phyloP scores from a whole-genome alignment of 2,797 vertebrate species.

The Propithecus perrieri region DNA sequence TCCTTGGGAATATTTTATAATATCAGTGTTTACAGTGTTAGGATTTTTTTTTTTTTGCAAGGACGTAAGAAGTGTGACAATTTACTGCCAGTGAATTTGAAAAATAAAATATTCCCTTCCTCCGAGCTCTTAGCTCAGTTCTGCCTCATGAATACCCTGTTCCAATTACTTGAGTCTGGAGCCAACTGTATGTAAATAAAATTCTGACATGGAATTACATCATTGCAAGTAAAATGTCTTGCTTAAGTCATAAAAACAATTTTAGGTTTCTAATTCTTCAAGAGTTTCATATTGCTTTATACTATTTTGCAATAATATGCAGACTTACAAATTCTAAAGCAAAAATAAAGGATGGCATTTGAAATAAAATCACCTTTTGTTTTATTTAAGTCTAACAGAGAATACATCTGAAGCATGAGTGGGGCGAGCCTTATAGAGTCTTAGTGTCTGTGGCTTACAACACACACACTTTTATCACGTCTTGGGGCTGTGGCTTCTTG shows the following conservation, averaged over 20 bases:
- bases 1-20: conserved; percentile 53
- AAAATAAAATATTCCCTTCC: neutral
- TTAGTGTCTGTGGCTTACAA: neutral
- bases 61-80: conserved; percentile 13
- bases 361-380: conserved; percentile 53
- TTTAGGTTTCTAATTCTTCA: conserved; percentile 59
- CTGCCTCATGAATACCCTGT: conserved; percentile 39
- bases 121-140: conserved; percentile 33
- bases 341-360: conserved; percentile 55
- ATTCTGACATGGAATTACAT: conserved; percentile 47
- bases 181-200: conserved; percentile 37
- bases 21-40: conserved; percentile 45
- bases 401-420: neutral
- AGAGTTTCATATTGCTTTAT: neutral
- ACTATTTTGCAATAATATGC: conserved; percentile 22
- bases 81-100: neutral
- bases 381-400: neutral
- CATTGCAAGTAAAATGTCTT: conserved; percentile 49
- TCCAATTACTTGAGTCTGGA: conserved; percentile 53
- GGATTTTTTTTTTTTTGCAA: neutral
- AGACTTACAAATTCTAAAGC: conserved; percentile 62
- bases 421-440: neutral
- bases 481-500: neutral
- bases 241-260: conserved; percentile 22
- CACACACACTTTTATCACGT: neutral